Evolutionary conservation across 2,113 vertebrate species (phyloP).

Genomic region (Hypanus sabinus): DNA sequence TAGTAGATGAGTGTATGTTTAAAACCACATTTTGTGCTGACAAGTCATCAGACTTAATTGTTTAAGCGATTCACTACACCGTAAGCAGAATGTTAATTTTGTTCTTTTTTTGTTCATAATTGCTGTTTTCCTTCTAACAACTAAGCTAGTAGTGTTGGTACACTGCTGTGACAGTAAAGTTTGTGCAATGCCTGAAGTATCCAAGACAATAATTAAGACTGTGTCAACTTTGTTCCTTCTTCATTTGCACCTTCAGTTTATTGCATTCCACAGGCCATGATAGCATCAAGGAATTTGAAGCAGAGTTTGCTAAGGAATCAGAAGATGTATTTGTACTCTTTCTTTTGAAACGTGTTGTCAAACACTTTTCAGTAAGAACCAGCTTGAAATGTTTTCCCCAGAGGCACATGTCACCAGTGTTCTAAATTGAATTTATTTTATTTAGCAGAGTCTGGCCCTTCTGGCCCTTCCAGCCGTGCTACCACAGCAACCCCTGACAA

Average conservation of each 20-base stretch:
- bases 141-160: slow-evolving; percentile 23
- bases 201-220: slow-evolving; percentile 35
- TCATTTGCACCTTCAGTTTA: slow-evolving; percentile 19
- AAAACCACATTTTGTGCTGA: slow-evolving; percentile 31
- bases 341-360: background rate
- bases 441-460: too few species aligned
- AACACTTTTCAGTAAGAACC: slow-evolving; percentile 26
- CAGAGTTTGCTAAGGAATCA: background rate
- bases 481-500: too few species aligned
- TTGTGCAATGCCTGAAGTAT: slow-evolving; percentile 34
- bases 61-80: slow-evolving; percentile 27
- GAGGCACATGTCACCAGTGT: slow-evolving; percentile 8
- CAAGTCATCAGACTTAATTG: slow-evolving; percentile 35
- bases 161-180: slow-evolving; percentile 30
- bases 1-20: background rate
- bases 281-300: background rate
- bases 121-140: slow-evolving; percentile 33
- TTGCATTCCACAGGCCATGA: background rate
- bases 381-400: background rate
- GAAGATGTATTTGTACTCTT: background rate
- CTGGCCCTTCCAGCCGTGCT: too few species aligned
- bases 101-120: slow-evolving; percentile 34
- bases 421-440: background rate
- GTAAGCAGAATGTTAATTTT: slow-evolving; percentile 38
- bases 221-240: slow-evolving; percentile 28